Base-by-base conservation (phyloP, 2,797 vertebrate genomes). In the Orientallactaga sibirica region DNA sequence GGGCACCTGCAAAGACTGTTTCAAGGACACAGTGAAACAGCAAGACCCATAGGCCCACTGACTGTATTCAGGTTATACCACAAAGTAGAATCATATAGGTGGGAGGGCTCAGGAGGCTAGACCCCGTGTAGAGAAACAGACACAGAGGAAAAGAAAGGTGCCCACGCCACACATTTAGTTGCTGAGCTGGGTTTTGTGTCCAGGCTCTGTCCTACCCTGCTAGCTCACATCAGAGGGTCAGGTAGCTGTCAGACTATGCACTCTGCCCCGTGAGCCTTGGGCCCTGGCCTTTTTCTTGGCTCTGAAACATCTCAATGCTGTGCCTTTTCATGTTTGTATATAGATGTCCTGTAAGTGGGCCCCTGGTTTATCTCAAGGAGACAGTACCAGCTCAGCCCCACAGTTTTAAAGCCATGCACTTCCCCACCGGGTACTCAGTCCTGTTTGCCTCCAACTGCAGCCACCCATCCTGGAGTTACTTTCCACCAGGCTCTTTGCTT, bases 311-410 rank as follows among this genome's bases (percentile, higher is more conserved):
- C 24, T n/a, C 2, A 3, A 48, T 33, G 4, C 62, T 22, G 29
- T 29, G 24, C 64, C 43, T 43, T 74, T 66, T 67, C 70, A 27
- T 61, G 10, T 76, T 33, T 70, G n/a, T 55, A 16, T 15, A 3
- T 25, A 24, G 66, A 29, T 33, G 24, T 37, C 16, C 52, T 92
- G 15, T 71, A 70, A 64, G 67, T 25, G 85, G 25, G 6, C 7
- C 55, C 61, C 43, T 76, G 84, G 66, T 62, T 85, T 78, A 16
- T 61, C 11, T 94, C 61, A 48, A 5, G 29, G 52, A 93, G 37
- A 62, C 4, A 41, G 10, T 25, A 61, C 27, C 70, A 77, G 43
- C n/a, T 12, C 77, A 22, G 12, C 27, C 58, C 25, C 86, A 27
- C 43, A n/a, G 62, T 73, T 14, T 61, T 43, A 48, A 75, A 83